Conservation (phyloP, 2,113 vertebrate species). For the Labeo rohita region DNA sequence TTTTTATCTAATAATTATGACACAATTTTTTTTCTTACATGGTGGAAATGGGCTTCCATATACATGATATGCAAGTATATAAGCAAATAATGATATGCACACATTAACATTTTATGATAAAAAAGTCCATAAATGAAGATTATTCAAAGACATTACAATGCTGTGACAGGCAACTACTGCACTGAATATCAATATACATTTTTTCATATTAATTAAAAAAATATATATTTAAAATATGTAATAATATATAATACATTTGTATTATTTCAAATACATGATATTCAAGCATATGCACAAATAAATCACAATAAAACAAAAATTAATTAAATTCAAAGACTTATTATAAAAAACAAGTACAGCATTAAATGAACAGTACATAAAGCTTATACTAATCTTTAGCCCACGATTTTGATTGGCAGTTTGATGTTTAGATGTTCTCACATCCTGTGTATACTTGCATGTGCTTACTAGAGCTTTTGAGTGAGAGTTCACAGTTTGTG, state of each 20-base stretch:
- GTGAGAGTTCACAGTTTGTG: background rate
- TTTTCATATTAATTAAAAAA: too few species aligned
- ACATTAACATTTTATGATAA: background rate
- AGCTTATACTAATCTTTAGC: background rate
- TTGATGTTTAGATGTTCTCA: background rate
- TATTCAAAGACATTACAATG: background rate
- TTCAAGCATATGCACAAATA: too few species aligned
- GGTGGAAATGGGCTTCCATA: too few species aligned
- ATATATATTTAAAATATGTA: too few species aligned
- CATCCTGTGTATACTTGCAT: background rate
- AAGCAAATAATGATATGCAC: background rate
- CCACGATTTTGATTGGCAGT: background rate
- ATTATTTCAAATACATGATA: too few species aligned
- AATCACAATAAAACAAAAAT: too few species aligned
- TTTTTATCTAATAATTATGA: too few species aligned
- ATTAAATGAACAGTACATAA: background rate
- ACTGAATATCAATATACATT: too few species aligned
- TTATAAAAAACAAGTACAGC: background rate
- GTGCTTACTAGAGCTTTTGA: background rate
- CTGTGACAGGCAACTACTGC: background rate
- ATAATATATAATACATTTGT: too few species aligned
- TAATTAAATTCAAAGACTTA: too few species aligned
- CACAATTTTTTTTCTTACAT: too few species aligned
- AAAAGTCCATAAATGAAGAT: background rate
- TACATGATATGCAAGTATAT: background rate